phyloP scores from a whole-genome alignment of 2,888 invertebrate species.

The Erynnis tages region DNA sequence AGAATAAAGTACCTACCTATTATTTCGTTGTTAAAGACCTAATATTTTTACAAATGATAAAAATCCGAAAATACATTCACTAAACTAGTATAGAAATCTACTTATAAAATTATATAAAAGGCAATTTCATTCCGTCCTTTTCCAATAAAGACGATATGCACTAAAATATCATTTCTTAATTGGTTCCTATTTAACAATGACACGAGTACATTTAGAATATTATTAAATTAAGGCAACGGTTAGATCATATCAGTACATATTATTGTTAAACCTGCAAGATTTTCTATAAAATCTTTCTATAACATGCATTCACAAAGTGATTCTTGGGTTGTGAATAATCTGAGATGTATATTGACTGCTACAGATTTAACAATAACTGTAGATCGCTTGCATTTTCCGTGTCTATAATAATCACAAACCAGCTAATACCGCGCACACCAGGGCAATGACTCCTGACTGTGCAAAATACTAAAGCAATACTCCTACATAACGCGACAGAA shows the following conservation, averaged over 20 bases:
- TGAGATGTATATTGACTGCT: too few species aligned
- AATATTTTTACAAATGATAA: conserved; percentile 33
- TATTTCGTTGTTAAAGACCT: conserved; percentile 55
- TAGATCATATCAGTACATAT: conserved; percentile 35
- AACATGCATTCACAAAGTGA: too few species aligned
- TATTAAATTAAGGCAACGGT: conserved; percentile 66
- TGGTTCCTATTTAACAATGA: conserved; percentile 43
- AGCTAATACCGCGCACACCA: not conserved
- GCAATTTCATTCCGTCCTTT: conserved; percentile 53
- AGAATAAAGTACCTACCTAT: conserved; percentile 8
- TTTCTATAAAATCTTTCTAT: too few species aligned
- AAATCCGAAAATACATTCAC: conserved; percentile 34
- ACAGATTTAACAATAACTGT: conserved; percentile 11
- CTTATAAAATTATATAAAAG: conserved; percentile 41
- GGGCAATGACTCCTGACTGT: too few species aligned
- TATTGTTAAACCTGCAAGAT: conserved; percentile 49
- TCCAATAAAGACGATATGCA: conserved; percentile 44
- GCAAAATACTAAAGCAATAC: too few species aligned
- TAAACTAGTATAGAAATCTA: conserved; percentile 32
- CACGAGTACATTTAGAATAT: conserved; percentile 46
- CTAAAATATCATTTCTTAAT: conserved; percentile 40
- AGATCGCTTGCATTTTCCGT: not conserved
- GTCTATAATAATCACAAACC: conserved; percentile 4
- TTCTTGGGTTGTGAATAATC: too few species aligned
- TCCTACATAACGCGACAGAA: too few species aligned